Base-by-base conservation (phyloP, 2,888 invertebrate genomes). In the Melieria omissa region DNA sequence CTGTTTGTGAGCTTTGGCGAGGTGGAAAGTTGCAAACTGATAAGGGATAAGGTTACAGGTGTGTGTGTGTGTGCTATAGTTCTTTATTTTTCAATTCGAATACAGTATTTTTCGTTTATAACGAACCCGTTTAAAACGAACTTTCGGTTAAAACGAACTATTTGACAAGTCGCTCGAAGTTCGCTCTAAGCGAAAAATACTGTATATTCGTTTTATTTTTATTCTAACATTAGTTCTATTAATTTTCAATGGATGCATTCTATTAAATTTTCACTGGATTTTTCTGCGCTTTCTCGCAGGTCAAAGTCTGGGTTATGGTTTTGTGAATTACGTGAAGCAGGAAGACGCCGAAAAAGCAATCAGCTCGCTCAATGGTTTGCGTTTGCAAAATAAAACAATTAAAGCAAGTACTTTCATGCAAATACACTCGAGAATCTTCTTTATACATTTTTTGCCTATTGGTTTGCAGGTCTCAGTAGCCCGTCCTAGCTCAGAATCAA, bases 311-410 rank as follows among this genome's bases (percentile, higher is more conserved):
- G 99, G 99, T 84, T 99, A 99, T 89, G 99, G 99, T 83, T 99
- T 99, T 90, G 99, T 99, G 85, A 99, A 99, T 91, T 99, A 98
- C 89, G 95, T 97, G 87, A 92, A 96, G 83, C 92, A 96, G 76
- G 98, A 98, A 88, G 99, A 99, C 88, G 99, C 99, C 75, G 96
- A 97, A 88, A 98, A 99, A 89, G 99, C 99, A 79, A 98, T 99
- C 88, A 94, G 93, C 88, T 97, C 98, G 73, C 91, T 99, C 83
- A 99, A 99, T 89, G 99, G 99, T 81, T 93, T 99, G 80, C 92
- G 99, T 80, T 91, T 99, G 81, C 99, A 99, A 89, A 99, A 99
- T 89, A 99, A 99, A 92, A 99, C 98, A 73, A 99, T 99, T 86
- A 99, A 99, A 93, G 98, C 96, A 87, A 76, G 80, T 74, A 47